Evolutionary conservation across 2,888 invertebrate species (phyloP).

Genomic region (Vanessa cardui): DNA sequence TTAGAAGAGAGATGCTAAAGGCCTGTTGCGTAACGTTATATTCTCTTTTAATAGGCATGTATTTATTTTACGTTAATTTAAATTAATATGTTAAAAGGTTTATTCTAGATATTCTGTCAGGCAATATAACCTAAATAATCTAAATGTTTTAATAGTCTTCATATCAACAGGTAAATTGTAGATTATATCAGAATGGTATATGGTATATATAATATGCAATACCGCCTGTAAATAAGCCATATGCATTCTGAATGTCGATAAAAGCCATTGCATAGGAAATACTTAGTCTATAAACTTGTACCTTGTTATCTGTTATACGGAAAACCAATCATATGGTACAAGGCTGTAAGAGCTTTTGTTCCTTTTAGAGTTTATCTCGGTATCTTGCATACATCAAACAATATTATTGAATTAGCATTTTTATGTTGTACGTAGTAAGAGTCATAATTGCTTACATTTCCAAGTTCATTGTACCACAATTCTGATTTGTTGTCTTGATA

Average conservation of each 20-base stretch:
- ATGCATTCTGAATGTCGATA: conserved; percentile 56
- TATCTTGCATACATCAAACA: conserved; percentile 40
- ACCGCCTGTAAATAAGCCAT: not conserved
- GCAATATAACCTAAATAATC: no score
- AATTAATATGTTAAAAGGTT: no score
- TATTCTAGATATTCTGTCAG: no score
- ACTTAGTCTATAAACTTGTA: conserved; percentile 50
- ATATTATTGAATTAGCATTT: conserved; percentile 22
- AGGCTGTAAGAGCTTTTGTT: conserved; percentile 58
- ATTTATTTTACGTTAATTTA: no score
- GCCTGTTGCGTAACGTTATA: no score
- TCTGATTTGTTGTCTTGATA: conserved; percentile 74
- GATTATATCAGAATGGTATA: no score
- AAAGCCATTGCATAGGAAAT: conserved; percentile 44
- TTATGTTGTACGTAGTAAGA: conserved; percentile 11
- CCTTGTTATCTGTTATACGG: conserved; percentile 55
- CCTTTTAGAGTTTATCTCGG: conserved; percentile 53
- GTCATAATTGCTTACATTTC: conserved; percentile 12
- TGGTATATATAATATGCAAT: not conserved
- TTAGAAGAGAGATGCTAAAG: no score
- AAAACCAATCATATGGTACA: conserved; percentile 57
- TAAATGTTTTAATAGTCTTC: no score
- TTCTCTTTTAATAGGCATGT: no score
- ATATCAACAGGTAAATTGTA: no score
- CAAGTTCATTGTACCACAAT: conserved; percentile 52